Evolutionary conservation across 2,888 invertebrate species (phyloP), one percentile per base, ranked within the genome.

Genomic region (Tenthredo livida): DNA sequence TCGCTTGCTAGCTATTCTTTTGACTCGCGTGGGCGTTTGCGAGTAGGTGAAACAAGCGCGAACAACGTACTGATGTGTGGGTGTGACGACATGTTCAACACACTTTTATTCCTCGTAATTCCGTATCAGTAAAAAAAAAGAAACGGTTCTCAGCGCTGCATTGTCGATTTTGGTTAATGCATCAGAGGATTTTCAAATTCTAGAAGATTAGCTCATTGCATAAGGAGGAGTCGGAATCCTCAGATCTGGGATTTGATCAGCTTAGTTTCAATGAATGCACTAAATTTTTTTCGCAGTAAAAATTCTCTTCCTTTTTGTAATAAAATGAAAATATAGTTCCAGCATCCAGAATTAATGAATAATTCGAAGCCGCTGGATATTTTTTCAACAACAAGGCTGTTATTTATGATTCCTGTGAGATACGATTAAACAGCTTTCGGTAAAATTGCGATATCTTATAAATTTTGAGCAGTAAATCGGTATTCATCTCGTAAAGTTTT

Each of bases 1-100:
- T 33, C n/a, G n/a, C 47, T 7, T 6, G 33, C 29, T 77, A 4
- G 21, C 77, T 29, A n/a, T 80, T 37, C 37, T 61, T 15, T 40
- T n/a, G 37, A 25, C 17, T 25, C 40, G 58, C 6, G 78, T 80
- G 40, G 78, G 78, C 58, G 61, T 61, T 40, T 15, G 61, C 37
- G 4, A 25, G 61, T 80, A 61, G 61, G 58, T 61, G 6, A 6
- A 61, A 80, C 78, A 37, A 47, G 3, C 50, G 77, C 54, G 37
- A 78, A 78, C 37, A 54, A 50, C 40, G 77, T 29, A 47, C 29
- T 7, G 75, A 50, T 29, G 25, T 50, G 47, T 47, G 25, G 15
- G 50, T 50, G 29, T 43, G 29, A n/a, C 33, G 40, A 77, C 50
- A 77, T 17, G 50, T 21, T 50, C 47, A 29, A 50, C 9, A 50